Conservation (phyloP, 2,888 invertebrate genomes). For the Epirrita christyi region DNA sequence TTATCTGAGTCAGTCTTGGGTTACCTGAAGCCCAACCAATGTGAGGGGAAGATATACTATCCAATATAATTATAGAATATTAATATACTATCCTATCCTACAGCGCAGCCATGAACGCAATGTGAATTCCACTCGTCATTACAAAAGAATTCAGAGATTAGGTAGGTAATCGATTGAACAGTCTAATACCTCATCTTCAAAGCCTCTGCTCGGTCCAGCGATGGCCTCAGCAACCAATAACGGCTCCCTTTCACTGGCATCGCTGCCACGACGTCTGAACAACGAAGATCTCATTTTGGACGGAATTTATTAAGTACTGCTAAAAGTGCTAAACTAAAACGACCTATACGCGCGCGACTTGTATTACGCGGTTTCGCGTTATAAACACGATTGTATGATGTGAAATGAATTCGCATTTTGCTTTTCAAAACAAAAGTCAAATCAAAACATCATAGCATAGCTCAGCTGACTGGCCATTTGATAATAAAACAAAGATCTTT, state of each 20-base stretch:
- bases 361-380: conserved; percentile 1
- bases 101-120: too few species aligned
- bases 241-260: conserved; percentile 61
- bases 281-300: conserved; percentile 66
- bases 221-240: conserved; percentile 61
- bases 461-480: conserved; percentile 7
- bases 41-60: too few species aligned
- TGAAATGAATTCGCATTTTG: background rate
- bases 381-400: conserved; percentile 3
- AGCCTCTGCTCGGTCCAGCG: conserved; percentile 44
- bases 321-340: conserved; percentile 2
- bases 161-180: background rate
- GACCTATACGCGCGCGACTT: conserved; percentile 29
- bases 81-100: too few species aligned
- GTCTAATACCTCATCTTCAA: conserved; percentile 54
- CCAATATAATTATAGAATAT: too few species aligned
- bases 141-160: too few species aligned
- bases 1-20: too few species aligned
- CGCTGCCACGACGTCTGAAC: conserved; percentile 55
- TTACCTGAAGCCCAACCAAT: too few species aligned
- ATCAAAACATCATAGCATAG: conserved; percentile 1
- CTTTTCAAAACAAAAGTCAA: conserved; percentile 10
- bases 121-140: too few species aligned
- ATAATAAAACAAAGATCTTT: too few species aligned
- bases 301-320: conserved; percentile 30